Base-by-base conservation (phyloP, 2,113 vertebrate species). In the Alligator mississippiensis region DNA sequence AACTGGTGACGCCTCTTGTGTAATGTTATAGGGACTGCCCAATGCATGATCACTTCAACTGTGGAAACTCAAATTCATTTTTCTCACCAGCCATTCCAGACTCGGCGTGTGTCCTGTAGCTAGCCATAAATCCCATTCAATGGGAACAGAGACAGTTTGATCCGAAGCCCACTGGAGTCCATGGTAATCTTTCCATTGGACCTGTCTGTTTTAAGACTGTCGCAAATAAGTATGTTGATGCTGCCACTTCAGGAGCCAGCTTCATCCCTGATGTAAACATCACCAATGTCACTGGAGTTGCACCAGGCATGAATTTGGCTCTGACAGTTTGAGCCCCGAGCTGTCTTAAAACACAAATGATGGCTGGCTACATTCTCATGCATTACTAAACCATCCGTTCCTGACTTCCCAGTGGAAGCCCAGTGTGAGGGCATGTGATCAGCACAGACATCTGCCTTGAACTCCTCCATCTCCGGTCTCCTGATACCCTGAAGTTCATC, bases 401-500 rank as follows among this genome's bases (percentile, higher is more conserved):
- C 92, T 94, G 85, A 98, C 94, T 76, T 93, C 96, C 96, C 79
- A 80, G 21, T 60, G 92, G 95, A 96, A 93, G 94, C 93, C 88
- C 68, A 17, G 89, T 93, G 90, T 81, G 79, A 80, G 89, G 94
- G 93, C 96, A 94, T 92, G 96, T 72, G 59, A 47, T 61, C 2
- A 80, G 80, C 25, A 3, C 89, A 84, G 86, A 87, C 97, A 98
- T 97, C 97, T 98, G 97, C 87, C 93, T 94, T 96, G 95, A 97
- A 87, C 80, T 81, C 85, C 80, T 97, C 96, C 97, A 97, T 94
- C 96, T 94, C 87, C 85, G 87, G 89, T 96, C 97, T 95, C 96
- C 79, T 68, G 96, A 97, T 95, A 89, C 58, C 82, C 30, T 1
- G 0, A 77, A 66, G 88, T 89, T 90, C 82, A 91, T 92, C 80